Percentiles rank a stretch among this genome's conserved stretches.
These are phyloP conservation scores for Mustela lutreola DNA, from an alignment of 2,113 vertebrate species.

Conservation along the genomic window DNA sequence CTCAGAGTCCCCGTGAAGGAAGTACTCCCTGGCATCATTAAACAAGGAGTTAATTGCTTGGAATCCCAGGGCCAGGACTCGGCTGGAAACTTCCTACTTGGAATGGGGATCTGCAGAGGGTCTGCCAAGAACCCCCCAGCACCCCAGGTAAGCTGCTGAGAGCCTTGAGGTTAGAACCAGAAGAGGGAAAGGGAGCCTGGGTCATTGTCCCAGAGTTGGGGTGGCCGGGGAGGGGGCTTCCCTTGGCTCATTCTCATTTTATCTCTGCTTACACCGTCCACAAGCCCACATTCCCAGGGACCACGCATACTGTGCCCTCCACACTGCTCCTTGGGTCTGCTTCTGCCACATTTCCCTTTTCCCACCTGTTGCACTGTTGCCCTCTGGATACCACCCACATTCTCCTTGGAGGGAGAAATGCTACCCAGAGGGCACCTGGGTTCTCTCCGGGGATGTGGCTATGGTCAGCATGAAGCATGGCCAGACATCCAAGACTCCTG, in stretches of 20 bases:
- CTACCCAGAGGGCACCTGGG: neutral
- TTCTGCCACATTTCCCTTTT: neutral
- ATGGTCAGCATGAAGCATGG: accelerated
- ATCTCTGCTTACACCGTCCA: neutral
- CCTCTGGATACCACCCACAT: neutral
- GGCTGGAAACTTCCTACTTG: constrained; percentile 87
- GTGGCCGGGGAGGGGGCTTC: neutral
- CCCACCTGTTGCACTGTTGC: neutral
- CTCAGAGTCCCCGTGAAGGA: constrained; percentile 96
- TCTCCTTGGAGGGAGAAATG: neutral
- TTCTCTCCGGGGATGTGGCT: neutral
- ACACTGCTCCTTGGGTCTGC: neutral
- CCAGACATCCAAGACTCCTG: neutral
- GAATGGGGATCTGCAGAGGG: constrained; percentile 92
- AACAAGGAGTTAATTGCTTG: constrained; percentile 93
- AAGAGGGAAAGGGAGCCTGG: neutral
- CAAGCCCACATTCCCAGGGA: neutral
- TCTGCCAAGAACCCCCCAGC: constrained; percentile 89
- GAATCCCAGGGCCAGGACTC: constrained; percentile 91
- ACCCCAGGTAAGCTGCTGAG: constrained; percentile 91
- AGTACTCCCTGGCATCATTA: constrained; percentile 92
- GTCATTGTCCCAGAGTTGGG: too few species aligned
- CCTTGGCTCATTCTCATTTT: neutral
- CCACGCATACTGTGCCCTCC: neutral
- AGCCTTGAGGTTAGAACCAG: neutral